Base-by-base conservation (phyloP, 2,888 invertebrate species). In the Athalia circularis region DNA sequence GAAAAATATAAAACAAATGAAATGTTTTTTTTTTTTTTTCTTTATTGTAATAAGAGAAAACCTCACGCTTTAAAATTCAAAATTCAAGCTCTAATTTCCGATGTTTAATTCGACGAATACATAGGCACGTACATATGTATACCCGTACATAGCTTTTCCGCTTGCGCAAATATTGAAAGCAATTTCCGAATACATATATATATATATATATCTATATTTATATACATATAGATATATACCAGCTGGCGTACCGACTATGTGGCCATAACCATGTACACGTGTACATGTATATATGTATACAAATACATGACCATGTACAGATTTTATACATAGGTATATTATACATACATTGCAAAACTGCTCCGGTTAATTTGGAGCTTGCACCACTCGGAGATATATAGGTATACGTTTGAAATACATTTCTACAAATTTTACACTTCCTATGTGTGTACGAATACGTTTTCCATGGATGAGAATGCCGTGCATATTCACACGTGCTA, bases 111-210 rank as follows among this genome's bases (percentile, higher is more conserved):
- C 13, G 13, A 48, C 45, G n/a, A 65, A 1, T 65, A 9, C 8
- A 61, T 62, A 43, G 7, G 3, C 15, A 4, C 13, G 15, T 15
- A 62, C 9, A 61, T 9, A 61, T 9, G 15, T 59, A 59, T n/a
- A 64, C 29, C 47, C n/a, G n/a, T 50, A 48, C 9, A 67, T 5
- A 45, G 70, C 13, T 59, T 45, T 59, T 59, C 59, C 52, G 47
- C 72, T 45, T 4, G 59, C 47, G 72, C 72, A 72, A 72, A 72
- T 72, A 72, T 72, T 72, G 72, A 72, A 72, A 59, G 59, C 45
- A 72, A 59, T 72, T 72, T 59, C 47, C 72, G 47, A 47, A 57
- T 59, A 29, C 29, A 29, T 29, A 29, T 29, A 29, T 29, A 29
- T 29, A 29, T 29, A n/a, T n/a, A n/a, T n/a, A n/a, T n/a, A n/a